Conservation (phyloP, 2,113 vertebrate species). For the Pica pica region DNA sequence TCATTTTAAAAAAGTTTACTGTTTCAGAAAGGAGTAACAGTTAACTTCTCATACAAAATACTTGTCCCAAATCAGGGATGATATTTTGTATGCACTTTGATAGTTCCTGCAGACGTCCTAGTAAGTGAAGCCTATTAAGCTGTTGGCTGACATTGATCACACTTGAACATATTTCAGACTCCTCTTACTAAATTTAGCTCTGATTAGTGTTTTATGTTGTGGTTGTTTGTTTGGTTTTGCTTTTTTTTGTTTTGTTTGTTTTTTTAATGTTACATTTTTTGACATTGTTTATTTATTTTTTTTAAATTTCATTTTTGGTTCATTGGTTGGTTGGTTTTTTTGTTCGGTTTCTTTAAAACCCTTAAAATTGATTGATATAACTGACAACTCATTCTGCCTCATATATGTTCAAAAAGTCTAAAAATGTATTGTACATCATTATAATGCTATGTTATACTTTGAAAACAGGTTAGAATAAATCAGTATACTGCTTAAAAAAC, state of each 20-base stretch:
- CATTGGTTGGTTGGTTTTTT: not conserved
- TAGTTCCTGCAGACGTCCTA: not conserved
- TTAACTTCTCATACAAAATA: not conserved
- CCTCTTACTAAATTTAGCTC: not conserved
- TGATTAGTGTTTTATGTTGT: not conserved
- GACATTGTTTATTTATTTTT: not conserved
- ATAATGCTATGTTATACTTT: not conserved
- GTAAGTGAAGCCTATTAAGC: not conserved
- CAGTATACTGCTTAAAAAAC: not conserved
- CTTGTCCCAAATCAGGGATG: not conserved
- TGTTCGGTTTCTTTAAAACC: not conserved
- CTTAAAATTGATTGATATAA: not conserved
- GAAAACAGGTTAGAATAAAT: not conserved
- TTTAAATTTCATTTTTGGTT: no score
- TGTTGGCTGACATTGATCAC: not conserved
- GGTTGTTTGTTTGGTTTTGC: rapidly evolving
- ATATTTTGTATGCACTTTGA: not conserved
- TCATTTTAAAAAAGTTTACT: not conserved
- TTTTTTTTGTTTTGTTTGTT: no score
- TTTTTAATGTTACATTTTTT: not conserved
- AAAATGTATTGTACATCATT: not conserved
- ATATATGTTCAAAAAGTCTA: not conserved
- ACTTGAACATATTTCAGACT: not conserved
- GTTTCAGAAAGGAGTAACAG: not conserved
- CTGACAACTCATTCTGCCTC: not conserved